Conservation (phyloP, 2,888 invertebrate genomes). For the Mythimna lalbum region DNA sequence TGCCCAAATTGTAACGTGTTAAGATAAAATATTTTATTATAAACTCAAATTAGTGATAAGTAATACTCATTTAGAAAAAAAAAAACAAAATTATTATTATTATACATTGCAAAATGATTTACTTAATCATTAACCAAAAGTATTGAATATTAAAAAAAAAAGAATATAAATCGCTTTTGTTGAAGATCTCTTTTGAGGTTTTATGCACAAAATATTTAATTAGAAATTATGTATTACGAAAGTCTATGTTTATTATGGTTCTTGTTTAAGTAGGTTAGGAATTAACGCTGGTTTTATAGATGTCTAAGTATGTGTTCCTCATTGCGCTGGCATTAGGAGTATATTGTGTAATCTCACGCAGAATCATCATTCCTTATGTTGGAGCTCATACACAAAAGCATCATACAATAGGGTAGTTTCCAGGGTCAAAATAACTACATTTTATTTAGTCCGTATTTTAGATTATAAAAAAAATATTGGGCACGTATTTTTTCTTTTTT, state of each 20-base stretch:
- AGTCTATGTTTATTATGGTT: slow-evolving; percentile 53
- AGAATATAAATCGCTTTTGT: slow-evolving; percentile 54
- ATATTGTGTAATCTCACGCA: slow-evolving; percentile 49
- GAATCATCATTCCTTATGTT: slow-evolving; percentile 53
- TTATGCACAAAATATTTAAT: slow-evolving; percentile 59
- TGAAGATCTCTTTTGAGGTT: slow-evolving; percentile 57
- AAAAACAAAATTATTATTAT: slow-evolving; percentile 54
- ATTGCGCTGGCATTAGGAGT: slow-evolving; percentile 28
- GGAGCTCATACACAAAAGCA: too few relatives aligned
- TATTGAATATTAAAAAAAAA: slow-evolving; percentile 43
- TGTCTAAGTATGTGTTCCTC: slow-evolving; percentile 53
- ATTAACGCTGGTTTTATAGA: slow-evolving; percentile 50
- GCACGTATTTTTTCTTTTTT: too few relatives aligned
- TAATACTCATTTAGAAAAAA: slow-evolving; percentile 66
- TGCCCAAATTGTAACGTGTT: slow-evolving; percentile 44
- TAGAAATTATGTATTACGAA: slow-evolving; percentile 46
- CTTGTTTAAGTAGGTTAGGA: slow-evolving; percentile 52
- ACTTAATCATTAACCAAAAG: slow-evolving; percentile 53
- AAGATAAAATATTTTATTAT: slow-evolving; percentile 59
- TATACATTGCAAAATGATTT: slow-evolving; percentile 49
- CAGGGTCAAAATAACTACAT: too few relatives aligned
- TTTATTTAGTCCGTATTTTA: too few relatives aligned
- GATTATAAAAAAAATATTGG: too few relatives aligned
- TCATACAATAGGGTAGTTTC: too few relatives aligned
- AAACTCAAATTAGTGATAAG: slow-evolving; percentile 65